phyloP scores from a whole-genome alignment of 2,888 invertebrate genomes.

The Napeogenes inachia region DNA sequence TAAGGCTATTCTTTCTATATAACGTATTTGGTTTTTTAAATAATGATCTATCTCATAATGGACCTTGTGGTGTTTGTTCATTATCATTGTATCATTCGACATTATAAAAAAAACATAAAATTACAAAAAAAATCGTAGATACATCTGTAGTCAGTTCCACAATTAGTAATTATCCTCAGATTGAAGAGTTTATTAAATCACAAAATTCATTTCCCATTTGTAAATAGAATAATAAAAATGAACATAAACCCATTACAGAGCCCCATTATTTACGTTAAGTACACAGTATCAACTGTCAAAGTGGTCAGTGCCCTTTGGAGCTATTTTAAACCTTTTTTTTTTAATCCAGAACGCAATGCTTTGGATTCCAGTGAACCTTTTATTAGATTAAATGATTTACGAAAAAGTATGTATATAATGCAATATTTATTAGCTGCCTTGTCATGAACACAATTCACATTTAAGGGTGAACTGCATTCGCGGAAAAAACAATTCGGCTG shows the following conservation, averaged over 20 bases:
- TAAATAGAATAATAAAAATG: constrained; percentile 22
- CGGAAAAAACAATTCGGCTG: constrained; percentile 32
- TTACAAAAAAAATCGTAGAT: not conserved
- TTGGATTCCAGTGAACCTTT: not conserved
- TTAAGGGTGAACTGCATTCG: constrained; percentile 24
- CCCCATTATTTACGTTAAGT: constrained; percentile 28
- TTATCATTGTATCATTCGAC: not conserved
- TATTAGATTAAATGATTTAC: not conserved
- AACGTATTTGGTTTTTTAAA: too few species aligned
- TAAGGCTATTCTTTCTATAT: too few species aligned
- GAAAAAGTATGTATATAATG: too few species aligned
- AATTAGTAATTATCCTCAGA: not conserved
- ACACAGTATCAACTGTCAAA: constrained; percentile 31
- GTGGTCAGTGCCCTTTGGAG: constrained; percentile 26
- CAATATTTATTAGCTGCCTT: too few species aligned
- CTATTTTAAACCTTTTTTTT: constrained; percentile 10
- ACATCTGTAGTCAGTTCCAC: not conserved
- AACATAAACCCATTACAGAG: constrained; percentile 28
- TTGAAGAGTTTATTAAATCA: constrained; percentile 12
- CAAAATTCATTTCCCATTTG: not conserved
- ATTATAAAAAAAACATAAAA: not conserved
- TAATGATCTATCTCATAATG: too few species aligned
- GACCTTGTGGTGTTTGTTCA: too few species aligned
- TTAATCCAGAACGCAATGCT: not conserved
- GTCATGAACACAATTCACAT: not conserved